phyloP scores from a whole-genome alignment of 2,888 invertebrate genomes.

The Syritta pipiens region DNA sequence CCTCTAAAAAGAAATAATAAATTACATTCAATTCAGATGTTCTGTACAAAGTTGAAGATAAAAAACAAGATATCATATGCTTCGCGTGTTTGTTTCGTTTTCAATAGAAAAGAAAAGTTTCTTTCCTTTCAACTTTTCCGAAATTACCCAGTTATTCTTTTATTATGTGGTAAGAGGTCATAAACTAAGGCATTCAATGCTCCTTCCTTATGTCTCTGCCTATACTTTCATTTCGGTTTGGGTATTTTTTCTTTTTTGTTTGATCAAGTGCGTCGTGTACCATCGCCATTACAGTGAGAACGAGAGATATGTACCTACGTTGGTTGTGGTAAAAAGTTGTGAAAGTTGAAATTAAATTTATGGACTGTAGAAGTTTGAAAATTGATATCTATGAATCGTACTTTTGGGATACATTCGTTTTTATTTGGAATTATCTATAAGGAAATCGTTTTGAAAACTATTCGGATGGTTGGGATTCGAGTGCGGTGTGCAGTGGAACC shows the following conservation, averaged over 20 bases:
- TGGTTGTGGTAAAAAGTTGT: slow-evolving; percentile 45
- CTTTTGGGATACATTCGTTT: slow-evolving; percentile 47
- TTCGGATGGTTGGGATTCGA: slow-evolving; percentile 28
- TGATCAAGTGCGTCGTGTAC: slow-evolving; percentile 20
- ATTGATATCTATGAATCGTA: slow-evolving; percentile 64
- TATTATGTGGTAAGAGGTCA: slow-evolving; percentile 46
- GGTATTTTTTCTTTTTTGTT: background rate
- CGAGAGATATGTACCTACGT: slow-evolving; percentile 5
- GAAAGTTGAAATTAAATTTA: slow-evolving; percentile 64
- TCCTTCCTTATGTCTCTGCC: slow-evolving; percentile 6
- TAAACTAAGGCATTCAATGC: slow-evolving; percentile 36
- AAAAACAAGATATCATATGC: no score
- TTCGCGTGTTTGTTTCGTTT: no score
- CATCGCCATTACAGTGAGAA: slow-evolving; percentile 14
- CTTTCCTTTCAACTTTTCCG: slow-evolving; percentile 34
- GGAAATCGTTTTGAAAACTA: slow-evolving; percentile 55
- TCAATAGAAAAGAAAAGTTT: no score
- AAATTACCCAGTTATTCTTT: slow-evolving; percentile 61
- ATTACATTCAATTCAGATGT: no score
- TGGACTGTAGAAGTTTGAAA: slow-evolving; percentile 61
- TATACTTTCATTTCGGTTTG: background rate
- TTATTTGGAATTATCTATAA: slow-evolving; percentile 16
- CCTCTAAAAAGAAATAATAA: no score
- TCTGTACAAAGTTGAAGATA: no score
- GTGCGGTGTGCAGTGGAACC: background rate